Evolutionary conservation across 1,140 invertebrate species (phyloP).

Genomic region (Calephelis virginiensis): DNA sequence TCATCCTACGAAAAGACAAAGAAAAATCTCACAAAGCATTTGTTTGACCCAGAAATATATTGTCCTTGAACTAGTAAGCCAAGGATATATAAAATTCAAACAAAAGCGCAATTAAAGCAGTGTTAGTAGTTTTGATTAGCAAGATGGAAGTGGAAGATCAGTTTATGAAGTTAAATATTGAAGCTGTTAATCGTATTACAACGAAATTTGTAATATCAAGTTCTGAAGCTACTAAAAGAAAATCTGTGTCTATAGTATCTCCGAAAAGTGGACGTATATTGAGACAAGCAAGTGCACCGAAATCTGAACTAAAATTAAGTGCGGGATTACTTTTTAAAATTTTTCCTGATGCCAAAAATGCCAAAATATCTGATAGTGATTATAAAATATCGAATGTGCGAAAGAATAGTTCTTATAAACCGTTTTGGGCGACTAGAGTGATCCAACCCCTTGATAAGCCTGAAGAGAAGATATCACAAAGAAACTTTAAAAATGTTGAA

Average conservation of each 20-base stretch:
- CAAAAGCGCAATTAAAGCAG: background rate
- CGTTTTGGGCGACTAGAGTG: slow-evolving; percentile 58
- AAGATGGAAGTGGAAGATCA: slow-evolving; percentile 50
- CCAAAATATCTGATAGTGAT: slow-evolving; percentile 53
- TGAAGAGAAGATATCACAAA: background rate
- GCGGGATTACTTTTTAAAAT: slow-evolving; percentile 47
- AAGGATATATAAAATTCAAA: slow-evolving; percentile 10
- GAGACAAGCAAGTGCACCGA: slow-evolving; percentile 21
- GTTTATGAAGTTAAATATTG: slow-evolving; percentile 46
- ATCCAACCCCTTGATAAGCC: slow-evolving; percentile 26
- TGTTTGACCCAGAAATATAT: slow-evolving; percentile 1
- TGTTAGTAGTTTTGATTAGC: slow-evolving; percentile 24
- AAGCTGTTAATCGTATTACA: slow-evolving; percentile 45
- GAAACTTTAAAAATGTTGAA: slow-evolving; percentile 16
- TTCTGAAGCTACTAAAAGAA: slow-evolving; percentile 49
- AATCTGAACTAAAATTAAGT: slow-evolving; percentile 31
- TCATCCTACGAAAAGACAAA: slow-evolving; percentile 9
- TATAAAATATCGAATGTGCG: slow-evolving; percentile 50
- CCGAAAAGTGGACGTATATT: slow-evolving; percentile 46
- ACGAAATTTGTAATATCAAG: slow-evolving; percentile 40
- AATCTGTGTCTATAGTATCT: slow-evolving; percentile 54
- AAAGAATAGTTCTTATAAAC: slow-evolving; percentile 51
- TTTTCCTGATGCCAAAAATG: slow-evolving; percentile 51
- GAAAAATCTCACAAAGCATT: background rate
- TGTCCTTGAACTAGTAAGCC: slow-evolving; percentile 4